Evolutionary conservation across 2,113 vertebrate species (phyloP).

Genomic region (Notothenia coriiceps): DNA sequence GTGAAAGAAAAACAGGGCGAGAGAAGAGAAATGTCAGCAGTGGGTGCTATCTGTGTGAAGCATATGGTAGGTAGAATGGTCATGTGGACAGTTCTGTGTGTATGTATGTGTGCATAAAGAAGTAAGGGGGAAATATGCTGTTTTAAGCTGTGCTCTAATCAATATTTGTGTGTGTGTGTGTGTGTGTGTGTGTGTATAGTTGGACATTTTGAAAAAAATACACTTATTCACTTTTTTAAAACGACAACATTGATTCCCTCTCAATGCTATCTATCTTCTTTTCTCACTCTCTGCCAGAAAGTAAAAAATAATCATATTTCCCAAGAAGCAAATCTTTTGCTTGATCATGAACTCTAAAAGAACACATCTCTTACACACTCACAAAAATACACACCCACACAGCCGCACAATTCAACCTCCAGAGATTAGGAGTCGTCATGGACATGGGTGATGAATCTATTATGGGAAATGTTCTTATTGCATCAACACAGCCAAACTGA

Average conservation of each 20-base stretch:
- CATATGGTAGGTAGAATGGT: constrained; percentile 37
- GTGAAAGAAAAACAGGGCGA: constrained; percentile 28
- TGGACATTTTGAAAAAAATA: background rate
- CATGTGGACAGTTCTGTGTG: constrained; percentile 27
- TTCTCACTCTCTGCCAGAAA: background rate
- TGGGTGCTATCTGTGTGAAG: constrained; percentile 46
- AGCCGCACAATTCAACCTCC: background rate
- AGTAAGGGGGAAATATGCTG: constrained; percentile 2
- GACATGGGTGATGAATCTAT: constrained; percentile 44
- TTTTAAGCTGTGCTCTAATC: constrained; percentile 19
- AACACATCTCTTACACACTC: background rate
- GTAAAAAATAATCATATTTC: background rate
- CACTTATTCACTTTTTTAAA: background rate
- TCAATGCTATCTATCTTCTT: background rate
- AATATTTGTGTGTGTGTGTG: constrained; percentile 1
- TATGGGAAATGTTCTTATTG: constrained; percentile 50
- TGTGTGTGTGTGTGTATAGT: background rate
- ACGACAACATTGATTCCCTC: background rate
- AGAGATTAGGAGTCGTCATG: constrained; percentile 23
- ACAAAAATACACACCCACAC: constrained; percentile 5
- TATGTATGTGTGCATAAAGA: background rate
- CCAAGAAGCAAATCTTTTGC: background rate
- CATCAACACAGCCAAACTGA: constrained; percentile 17
- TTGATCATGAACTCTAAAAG: background rate
- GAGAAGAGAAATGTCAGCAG: constrained; percentile 46